Base-by-base conservation (phyloP, 2,797 vertebrate species). In the Anguilla megastoma region DNA sequence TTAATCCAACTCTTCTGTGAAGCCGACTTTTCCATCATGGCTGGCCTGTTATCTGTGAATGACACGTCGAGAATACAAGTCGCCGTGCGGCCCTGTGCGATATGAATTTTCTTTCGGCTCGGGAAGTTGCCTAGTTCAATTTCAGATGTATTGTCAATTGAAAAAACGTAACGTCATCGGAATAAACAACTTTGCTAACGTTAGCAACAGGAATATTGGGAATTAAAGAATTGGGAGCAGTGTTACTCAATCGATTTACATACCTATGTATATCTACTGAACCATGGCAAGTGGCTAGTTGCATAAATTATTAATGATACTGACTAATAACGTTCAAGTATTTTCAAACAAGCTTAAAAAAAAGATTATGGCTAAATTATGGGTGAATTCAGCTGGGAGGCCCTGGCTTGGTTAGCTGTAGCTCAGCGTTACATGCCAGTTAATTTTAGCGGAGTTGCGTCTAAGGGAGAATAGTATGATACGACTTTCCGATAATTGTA, bases 21-120 rank as follows among this genome's bases (percentile, higher is more conserved):
- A 85, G 36, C 33, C 27, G 84, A 85, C 50, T 85, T 85, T 76
- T 85, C 84, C 84, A 85, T 63, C 84, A 85, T 85, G 84, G 84
- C 56, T 66, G 58, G 54, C 52, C 21, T 30, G 30, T 41, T 36
- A 24, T 33, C 30, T 56, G 84, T 21, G 54, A 41, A 85, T 85
- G 84, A 85, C 84, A 85, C 84, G 84, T 85, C 58, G 84, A 85
- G 84, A 60, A 63, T 41, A 9, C 79, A n/a, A 82, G 41, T 82
- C 79, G 79, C 21, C 24, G 18, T 50, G 45, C 50, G 45, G 79
- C 41, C 79, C 45, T n/a, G 18, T 82, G 18, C 5, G 21, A 6
- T 5, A n/a, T 48, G 18, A 24, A 18, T 50, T 82, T 24, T 79
- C 14, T 79, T 36, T 33, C 27, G 69, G 69, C 10, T 33, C 30